Evolutionary conservation across 2,888 invertebrate species (phyloP).

Genomic region (Eupithecia vulgata): DNA sequence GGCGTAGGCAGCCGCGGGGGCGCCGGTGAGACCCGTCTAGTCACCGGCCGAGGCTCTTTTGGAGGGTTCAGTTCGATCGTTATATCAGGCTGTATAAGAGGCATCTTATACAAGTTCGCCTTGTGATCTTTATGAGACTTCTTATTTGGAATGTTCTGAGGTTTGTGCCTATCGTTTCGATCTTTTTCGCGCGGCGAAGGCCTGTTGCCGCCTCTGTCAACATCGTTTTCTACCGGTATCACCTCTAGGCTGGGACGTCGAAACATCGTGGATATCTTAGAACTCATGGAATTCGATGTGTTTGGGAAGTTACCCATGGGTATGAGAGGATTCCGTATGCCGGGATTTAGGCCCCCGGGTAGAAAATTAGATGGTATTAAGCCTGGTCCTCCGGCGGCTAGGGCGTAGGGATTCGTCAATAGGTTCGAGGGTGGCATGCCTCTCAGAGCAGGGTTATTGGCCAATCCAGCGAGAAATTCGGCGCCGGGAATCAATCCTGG

Average conservation of each 20-base stretch:
- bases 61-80: slow-evolving; percentile 85
- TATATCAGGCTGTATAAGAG: slow-evolving; percentile 82
- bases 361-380: slow-evolving; percentile 84
- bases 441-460: slow-evolving; percentile 77
- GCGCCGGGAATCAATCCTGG: slow-evolving; percentile 79
- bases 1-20: slow-evolving; percentile 55
- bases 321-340: slow-evolving; percentile 81
- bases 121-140: slow-evolving; percentile 79
- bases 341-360: slow-evolving; percentile 63
- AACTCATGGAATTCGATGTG: slow-evolving; percentile 81
- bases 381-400: slow-evolving; percentile 84
- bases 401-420: slow-evolving; percentile 81
- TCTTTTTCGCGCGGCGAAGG: slow-evolving; percentile 71
- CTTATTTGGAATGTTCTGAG: slow-evolving; percentile 76
- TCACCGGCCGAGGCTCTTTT: slow-evolving; percentile 55
- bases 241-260: slow-evolving; percentile 84
- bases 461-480: slow-evolving; percentile 72
- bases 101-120: slow-evolving; percentile 77
- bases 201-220: slow-evolving; percentile 71
- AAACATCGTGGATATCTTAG: slow-evolving; percentile 82
- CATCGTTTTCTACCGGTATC: slow-evolving; percentile 80
- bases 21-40: slow-evolving; percentile 53
- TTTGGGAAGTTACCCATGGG: slow-evolving; percentile 82
- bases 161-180: slow-evolving; percentile 79
- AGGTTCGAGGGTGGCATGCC: slow-evolving; percentile 71